Conservation (phyloP, 2,888 invertebrate species). For the Choreutis nemorana region DNA sequence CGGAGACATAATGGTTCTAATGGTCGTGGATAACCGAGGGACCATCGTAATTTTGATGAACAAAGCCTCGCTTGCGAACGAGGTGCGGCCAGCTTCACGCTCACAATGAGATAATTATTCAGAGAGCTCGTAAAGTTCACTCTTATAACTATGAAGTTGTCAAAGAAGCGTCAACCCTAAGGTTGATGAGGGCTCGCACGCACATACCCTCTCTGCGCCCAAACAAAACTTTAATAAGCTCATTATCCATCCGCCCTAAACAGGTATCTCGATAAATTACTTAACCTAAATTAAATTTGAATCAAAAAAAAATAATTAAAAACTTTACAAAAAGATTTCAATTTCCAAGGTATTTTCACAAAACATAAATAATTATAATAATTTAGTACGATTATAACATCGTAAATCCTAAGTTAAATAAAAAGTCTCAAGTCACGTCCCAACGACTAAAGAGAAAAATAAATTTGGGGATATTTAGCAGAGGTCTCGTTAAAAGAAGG, state of each 20-base stretch:
- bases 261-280: too few relatives aligned
- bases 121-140: slow-evolving; percentile 37
- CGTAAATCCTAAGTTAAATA: too few relatives aligned
- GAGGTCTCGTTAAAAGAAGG: slow-evolving; percentile 53
- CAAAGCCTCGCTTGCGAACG: slow-evolving; percentile 42
- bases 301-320: too few relatives aligned
- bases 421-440: too few relatives aligned
- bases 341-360: too few relatives aligned
- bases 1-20: slow-evolving; percentile 47
- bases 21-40: slow-evolving; percentile 41
- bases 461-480: slow-evolving; percentile 46
- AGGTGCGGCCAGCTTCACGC: slow-evolving; percentile 36
- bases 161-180: slow-evolving; percentile 30
- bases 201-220: too few relatives aligned
- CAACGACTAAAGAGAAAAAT: slow-evolving; percentile 39
- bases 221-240: too few relatives aligned
- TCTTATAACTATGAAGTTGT: slow-evolving; percentile 33
- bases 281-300: too few relatives aligned
- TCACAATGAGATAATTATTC: slow-evolving; percentile 57
- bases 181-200: slow-evolving; percentile 32
- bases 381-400: too few relatives aligned
- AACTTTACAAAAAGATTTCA: too few relatives aligned
- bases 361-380: too few relatives aligned
- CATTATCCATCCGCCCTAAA: too few relatives aligned
- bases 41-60: slow-evolving; percentile 50